A percentile compares a stretch with the other conserved stretches of the same genome.
Conservation (phyloP, 2,888 invertebrate species). For the Salpingus planirostris region DNA sequence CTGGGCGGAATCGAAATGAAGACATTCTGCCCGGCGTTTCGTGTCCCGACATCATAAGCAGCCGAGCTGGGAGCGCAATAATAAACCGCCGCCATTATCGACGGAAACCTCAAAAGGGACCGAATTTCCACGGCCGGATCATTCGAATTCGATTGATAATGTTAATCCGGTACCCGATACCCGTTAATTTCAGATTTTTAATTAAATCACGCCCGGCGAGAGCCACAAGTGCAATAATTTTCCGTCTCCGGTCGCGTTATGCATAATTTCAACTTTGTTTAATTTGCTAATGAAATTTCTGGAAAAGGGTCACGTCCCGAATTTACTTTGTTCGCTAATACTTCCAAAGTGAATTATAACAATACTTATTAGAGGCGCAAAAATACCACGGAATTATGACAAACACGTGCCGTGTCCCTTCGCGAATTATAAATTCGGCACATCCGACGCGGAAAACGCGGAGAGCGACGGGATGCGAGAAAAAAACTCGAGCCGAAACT, state of each 20-base stretch:
- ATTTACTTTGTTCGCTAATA: no score
- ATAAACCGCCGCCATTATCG: no score
- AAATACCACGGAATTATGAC: no score
- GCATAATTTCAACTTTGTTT: slow-evolving; percentile 16
- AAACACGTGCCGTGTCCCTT: no score
- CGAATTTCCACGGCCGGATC: no score
- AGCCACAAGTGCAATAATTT: slow-evolving; percentile 14
- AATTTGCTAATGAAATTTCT: slow-evolving; percentile 16
- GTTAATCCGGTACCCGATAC: neutral
- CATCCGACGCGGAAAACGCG: no score
- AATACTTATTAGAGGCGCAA: no score
- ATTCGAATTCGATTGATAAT: neutral
- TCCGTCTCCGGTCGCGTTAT: slow-evolving; percentile 11
- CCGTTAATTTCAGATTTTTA: slow-evolving; percentile 12
- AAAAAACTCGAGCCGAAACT: no score
- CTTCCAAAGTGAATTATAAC: no score
- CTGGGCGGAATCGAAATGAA: slow-evolving; percentile 33
- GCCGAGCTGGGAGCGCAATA: slow-evolving; percentile 17
- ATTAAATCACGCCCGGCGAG: slow-evolving; percentile 10
- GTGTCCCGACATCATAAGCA: slow-evolving; percentile 31
- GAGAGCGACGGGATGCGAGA: no score
- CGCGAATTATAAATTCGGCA: no score
- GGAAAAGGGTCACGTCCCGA: slow-evolving; percentile 11
- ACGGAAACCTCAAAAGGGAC: no score
- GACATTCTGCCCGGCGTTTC: slow-evolving; percentile 27